phyloP scores from a whole-genome alignment of 2,113 vertebrate genomes.

The Dicaeum eximium region DNA sequence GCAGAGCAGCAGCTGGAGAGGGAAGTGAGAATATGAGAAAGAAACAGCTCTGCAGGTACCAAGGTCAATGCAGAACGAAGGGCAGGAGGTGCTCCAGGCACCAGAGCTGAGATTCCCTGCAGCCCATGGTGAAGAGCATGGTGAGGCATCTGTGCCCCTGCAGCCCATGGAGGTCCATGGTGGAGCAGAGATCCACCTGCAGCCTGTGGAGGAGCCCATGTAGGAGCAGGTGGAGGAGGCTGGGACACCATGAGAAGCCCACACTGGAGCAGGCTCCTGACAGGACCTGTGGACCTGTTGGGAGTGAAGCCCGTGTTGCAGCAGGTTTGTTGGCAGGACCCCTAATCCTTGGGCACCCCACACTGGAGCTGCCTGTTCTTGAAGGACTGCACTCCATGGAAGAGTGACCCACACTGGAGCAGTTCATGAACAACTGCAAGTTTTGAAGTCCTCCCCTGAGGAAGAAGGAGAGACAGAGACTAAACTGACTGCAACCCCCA shows the following conservation, averaged over 20 bases:
- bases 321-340: not conserved
- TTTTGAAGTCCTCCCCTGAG: not conserved
- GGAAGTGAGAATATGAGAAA: not conserved
- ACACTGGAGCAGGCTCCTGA: not conserved
- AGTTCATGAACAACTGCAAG: not conserved
- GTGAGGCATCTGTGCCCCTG: not conserved
- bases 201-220: not conserved
- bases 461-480: not conserved
- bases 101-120: not conserved
- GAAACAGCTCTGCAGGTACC: not conserved
- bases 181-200: not conserved
- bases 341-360: not conserved
- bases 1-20: not conserved
- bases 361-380: accelerated
- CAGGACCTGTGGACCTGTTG: not conserved
- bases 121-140: accelerated
- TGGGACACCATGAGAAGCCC: not conserved
- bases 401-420: not conserved
- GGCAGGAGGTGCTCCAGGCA: accelerated
- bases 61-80: not conserved
- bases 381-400: not conserved
- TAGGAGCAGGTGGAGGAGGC: not conserved
- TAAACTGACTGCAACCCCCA: not conserved
- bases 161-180: not conserved
- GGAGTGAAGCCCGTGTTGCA: accelerated